Percentiles rank a stretch among this genome's conserved stretches.
phyloP scores from a whole-genome alignment of 2,113 vertebrate species.

The Nibea albiflora region DNA sequence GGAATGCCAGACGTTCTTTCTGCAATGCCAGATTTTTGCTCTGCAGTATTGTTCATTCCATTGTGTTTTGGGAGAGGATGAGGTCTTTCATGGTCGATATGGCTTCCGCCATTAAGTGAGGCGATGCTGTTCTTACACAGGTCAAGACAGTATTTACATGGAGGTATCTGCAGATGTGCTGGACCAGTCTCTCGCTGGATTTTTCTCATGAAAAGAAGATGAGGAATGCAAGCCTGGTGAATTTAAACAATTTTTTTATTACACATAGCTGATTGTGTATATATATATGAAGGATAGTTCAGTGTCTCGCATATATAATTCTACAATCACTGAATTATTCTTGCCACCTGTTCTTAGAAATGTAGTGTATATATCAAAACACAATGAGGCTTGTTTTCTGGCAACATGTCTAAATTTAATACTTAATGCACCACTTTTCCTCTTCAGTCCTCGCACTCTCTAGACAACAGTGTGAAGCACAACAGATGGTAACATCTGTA shows the following conservation, averaged over 20 bases:
- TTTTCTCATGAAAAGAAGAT: not conserved
- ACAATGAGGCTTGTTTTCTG: conserved; percentile 36
- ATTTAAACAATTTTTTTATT: conserved; percentile 16
- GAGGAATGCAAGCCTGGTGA: not conserved
- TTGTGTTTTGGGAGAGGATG: conserved; percentile 58
- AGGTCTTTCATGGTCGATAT: conserved; percentile 40
- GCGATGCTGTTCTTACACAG: conserved; percentile 28
- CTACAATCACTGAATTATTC: conserved; percentile 40
- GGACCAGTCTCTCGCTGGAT: not conserved
- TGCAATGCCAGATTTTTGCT: conserved; percentile 61
- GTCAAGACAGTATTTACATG: conserved; percentile 42
- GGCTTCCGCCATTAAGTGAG: conserved; percentile 41
- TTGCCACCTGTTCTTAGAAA: conserved; percentile 50
- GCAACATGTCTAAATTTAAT: conserved; percentile 49
- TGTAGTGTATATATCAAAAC: conserved; percentile 32
- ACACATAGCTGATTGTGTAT: not conserved
- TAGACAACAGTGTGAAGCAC: conserved; percentile 43
- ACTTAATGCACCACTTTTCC: conserved; percentile 46
- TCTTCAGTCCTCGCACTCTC: conserved; percentile 30
- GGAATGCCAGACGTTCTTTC: conserved; percentile 64
- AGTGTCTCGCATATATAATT: conserved; percentile 26
- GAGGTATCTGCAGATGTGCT: conserved; percentile 22
- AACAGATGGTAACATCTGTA: conserved; percentile 73
- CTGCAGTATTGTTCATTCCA: conserved; percentile 57
- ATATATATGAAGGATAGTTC: not conserved